Evolutionary conservation across 2,888 invertebrate genomes (phyloP).

Genomic region (Tenthredo mesomela): DNA sequence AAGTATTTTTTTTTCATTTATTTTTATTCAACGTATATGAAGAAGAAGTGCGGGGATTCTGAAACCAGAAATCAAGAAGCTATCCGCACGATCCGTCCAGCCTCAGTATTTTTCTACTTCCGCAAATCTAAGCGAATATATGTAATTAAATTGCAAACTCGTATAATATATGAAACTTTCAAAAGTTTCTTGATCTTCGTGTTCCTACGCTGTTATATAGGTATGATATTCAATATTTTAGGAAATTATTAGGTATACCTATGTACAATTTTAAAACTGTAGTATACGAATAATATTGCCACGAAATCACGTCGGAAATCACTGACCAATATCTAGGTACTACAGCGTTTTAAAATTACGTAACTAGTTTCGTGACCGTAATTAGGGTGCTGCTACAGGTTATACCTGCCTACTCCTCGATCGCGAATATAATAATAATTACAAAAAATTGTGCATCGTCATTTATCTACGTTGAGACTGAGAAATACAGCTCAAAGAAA

Average conservation of each 20-base stretch:
- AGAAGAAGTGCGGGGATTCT: neutral
- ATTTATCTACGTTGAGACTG: neutral
- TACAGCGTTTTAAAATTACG: neutral
- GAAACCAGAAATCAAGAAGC: neutral
- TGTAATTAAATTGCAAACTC: neutral
- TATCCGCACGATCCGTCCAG: neutral
- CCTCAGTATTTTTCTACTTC: neutral
- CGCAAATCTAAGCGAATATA: neutral
- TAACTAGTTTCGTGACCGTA: conserved; percentile 37
- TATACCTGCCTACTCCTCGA: neutral
- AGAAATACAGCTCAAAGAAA: neutral
- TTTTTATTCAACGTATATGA: neutral
- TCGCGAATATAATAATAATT: conserved; percentile 18
- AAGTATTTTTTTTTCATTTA: neutral
- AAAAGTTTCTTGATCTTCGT: neutral
- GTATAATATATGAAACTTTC: neutral
- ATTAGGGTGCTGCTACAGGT: conserved; percentile 10
- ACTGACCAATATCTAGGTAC: neutral
- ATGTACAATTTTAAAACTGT: no score
- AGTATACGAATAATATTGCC: neutral
- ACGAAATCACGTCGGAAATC: no score
- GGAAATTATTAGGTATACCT: no score
- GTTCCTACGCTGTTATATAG: neutral
- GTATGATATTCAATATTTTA: no score
- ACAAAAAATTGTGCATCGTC: conserved; percentile 1